Base-by-base conservation (phyloP, 37 sponge, comb jelly and placozoan species). In the Hormiphora californensis region DNA sequence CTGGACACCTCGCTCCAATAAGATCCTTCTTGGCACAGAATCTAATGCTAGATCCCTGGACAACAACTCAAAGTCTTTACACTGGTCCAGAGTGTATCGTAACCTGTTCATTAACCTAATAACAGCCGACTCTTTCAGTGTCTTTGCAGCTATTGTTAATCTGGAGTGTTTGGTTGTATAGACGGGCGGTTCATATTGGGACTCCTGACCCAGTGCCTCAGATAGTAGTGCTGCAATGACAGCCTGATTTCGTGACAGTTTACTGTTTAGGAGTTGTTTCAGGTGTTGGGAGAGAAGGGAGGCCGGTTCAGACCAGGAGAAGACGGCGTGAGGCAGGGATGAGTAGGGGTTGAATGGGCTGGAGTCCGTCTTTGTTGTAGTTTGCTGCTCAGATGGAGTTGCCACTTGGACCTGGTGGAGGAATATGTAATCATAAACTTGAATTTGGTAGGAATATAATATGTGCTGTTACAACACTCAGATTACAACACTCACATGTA, bases 281-380 rank as follows among this genome's bases (percentile, higher is more conserved):
- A 33, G 19, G 28, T 65, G 67, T 32, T 65, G 67, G 28, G 37
- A 35, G 5, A 65, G 37, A 38, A 65, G 67, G 28, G 67, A 65
- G 34, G 38, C 67, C 4, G 67, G 67, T 33, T 65, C 67, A 28
- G 67, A 65, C 67, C 67, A 65, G 37, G 67, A 65, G 67, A 65
- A 65, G 36, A 65, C 67, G 28, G 67, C 67, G 37, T 65, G 67
- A 31, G 67, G 67, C 8, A 65, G 67, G 9, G 67, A 65, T 35
- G 67, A 36, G 67, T 65, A 65, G 31, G 67, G 67, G 37, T 65
- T 65, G 67, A 65, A 65, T 35, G 35, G 67, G 37, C 35, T 33
- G 19, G 37, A 4, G 67, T 65, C 67, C n/a, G n/a, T n/a, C n/a
- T n/a, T n/a, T n/a, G n/a, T n/a, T n/a, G n/a, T n/a, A 4, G 67